A percentile compares a stretch with the other conserved stretches of the same genome.
Conservation (phyloP, 2,888 invertebrate species). For the Netelia melanura region DNA sequence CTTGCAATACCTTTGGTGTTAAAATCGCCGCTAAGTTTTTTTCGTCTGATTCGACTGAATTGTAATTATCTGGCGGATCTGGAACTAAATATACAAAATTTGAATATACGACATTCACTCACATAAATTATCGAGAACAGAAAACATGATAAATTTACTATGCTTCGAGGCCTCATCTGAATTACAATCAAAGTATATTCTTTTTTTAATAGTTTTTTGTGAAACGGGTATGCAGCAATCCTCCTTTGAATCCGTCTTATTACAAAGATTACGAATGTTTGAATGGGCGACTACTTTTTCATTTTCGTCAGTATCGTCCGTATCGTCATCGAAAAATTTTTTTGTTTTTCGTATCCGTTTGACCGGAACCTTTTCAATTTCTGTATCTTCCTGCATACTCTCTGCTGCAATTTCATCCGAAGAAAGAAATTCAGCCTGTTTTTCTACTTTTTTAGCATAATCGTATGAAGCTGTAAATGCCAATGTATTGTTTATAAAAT, state of each 20-base stretch:
- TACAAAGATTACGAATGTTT: constrained; percentile 1
- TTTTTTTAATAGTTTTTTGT: neutral
- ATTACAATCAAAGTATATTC: neutral
- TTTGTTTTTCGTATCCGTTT: constrained; percentile 18
- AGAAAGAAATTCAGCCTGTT: too few relatives aligned
- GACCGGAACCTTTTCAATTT: constrained; percentile 9
- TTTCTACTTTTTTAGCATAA: too few relatives aligned
- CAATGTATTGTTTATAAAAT: too few relatives aligned
- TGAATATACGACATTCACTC: neutral
- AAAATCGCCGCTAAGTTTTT: neutral
- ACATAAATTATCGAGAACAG: neutral
- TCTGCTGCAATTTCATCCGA: constrained; percentile 4
- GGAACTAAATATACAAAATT: constrained; percentile 13
- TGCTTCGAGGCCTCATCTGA: neutral
- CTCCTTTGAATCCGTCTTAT: neutral
- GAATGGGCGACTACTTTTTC: too few relatives aligned
- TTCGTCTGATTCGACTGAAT: constrained; percentile 1
- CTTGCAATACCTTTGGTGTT: constrained; percentile 12
- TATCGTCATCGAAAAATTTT: too few relatives aligned
- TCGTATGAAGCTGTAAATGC: too few relatives aligned
- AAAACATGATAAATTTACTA: constrained; percentile 13
- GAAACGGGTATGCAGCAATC: neutral
- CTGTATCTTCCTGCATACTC: constrained; percentile 16
- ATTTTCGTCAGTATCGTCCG: too few relatives aligned
- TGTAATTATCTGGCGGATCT: constrained; percentile 14